These are phyloP conservation scores for Silurus meridionalis DNA, from an alignment of 2,113 vertebrate species.

Conservation along the genomic window DNA sequence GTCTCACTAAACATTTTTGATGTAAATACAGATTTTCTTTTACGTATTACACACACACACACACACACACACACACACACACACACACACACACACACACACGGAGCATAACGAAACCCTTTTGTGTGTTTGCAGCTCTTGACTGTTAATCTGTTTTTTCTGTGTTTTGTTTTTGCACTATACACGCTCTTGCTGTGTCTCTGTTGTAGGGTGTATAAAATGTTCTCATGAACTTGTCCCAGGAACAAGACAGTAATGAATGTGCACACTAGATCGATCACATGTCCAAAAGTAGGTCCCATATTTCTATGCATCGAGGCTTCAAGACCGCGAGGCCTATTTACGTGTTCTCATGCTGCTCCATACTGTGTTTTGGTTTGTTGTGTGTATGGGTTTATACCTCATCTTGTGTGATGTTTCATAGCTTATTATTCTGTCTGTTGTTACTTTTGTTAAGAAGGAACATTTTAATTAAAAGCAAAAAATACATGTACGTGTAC, in stretches of 20 bases:
- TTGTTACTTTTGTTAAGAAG: slow-evolving; percentile 31
- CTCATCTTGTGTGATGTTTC: neutral
- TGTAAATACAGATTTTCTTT: neutral
- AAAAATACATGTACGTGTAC: neutral
- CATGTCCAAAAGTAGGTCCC: neutral
- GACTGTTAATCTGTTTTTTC: neutral
- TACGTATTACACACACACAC: neutral
- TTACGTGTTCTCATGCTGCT: slow-evolving; percentile 11
- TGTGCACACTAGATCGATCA: slow-evolving; percentile 28
- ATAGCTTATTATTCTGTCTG: neutral
- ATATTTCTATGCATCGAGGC: slow-evolving; percentile 21
- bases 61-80: too few species aligned
- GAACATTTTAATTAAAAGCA: slow-evolving; percentile 21
- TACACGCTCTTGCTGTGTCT: neutral
- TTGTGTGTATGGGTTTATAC: slow-evolving; percentile 16
- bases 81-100: too few species aligned
- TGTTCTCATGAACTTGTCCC: slow-evolving; percentile 3
- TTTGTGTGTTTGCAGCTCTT: neutral
- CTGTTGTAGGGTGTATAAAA: neutral
- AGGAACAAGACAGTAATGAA: slow-evolving; percentile 16
- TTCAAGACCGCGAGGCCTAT: neutral
- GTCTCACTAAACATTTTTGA: neutral
- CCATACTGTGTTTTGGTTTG: slow-evolving; percentile 7
- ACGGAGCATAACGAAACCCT: neutral
- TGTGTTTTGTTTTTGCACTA: neutral